Evolutionary conservation across 2,797 vertebrate genomes (phyloP).

Genomic region (Macropodus opercularis): DNA sequence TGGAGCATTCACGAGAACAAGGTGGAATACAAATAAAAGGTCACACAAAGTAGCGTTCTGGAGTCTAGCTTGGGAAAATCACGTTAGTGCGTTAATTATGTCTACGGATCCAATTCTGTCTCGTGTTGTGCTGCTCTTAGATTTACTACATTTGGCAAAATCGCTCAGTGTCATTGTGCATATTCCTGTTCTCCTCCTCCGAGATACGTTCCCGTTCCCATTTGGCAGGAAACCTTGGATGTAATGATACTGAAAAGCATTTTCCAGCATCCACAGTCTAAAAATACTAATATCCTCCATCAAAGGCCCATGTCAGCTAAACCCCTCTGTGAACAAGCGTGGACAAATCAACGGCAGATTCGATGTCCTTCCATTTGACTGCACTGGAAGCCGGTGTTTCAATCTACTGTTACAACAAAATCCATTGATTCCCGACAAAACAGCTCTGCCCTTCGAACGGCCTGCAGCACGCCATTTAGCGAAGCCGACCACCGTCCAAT

Average conservation of each 20-base stretch:
- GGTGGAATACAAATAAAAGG: conserved; percentile 9
- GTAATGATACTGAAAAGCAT: conserved; percentile 20
- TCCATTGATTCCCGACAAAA: conserved; percentile 39
- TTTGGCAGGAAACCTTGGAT: conserved; percentile 16
- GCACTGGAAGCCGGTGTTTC: conserved; percentile 18
- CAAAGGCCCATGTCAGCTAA: conserved; percentile 13
- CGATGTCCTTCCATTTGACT: conserved; percentile 29
- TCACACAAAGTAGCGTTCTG: conserved; percentile 22
- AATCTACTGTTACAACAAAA: conserved; percentile 34
- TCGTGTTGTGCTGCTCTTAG: conserved; percentile 27
- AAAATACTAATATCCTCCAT: conserved; percentile 39
- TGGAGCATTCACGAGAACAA: conserved; percentile 12
- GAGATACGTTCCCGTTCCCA: conserved; percentile 17
- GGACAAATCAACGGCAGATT: conserved; percentile 21
- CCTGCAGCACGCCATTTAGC: conserved; percentile 39
- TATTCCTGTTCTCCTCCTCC: conserved; percentile 1
- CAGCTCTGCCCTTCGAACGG: conserved; percentile 1
- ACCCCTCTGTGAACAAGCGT: not conserved
- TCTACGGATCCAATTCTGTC: too few species aligned
- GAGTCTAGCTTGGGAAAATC: not conserved
- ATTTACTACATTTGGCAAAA: conserved; percentile 38
- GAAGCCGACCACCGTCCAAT: conserved; percentile 43
- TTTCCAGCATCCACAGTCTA: conserved; percentile 8
- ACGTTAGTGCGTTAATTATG: too few species aligned
- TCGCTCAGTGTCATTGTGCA: not conserved